These are phyloP conservation scores for Eilema sororculum DNA, from an alignment of 2,888 invertebrate species.

Conservation along the genomic window DNA sequence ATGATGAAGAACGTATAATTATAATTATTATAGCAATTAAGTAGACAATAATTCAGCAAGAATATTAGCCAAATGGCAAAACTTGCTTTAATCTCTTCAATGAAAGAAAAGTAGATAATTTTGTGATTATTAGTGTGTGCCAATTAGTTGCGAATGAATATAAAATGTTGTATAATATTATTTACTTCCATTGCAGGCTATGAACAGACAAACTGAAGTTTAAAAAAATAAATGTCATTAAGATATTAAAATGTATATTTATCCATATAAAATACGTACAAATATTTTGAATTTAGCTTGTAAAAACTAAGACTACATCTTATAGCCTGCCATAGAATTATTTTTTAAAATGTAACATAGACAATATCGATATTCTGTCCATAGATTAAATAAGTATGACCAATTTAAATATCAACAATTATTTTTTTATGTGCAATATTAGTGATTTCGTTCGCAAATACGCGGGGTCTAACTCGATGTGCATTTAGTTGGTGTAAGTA, in stretches of 20 bases:
- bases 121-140: neutral
- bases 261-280: neutral
- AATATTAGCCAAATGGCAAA: neutral
- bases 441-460: conserved; percentile 42
- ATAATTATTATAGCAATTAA: conserved; percentile 5
- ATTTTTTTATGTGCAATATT: conserved; percentile 55
- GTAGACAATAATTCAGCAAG: neutral
- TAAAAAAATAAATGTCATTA: neutral
- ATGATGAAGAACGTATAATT: neutral
- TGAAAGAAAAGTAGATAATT: neutral
- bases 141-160: neutral
- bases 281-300: neutral
- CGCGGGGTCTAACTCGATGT: conserved; percentile 68
- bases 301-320: neutral
- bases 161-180: neutral
- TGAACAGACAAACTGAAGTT: neutral
- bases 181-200: conserved; percentile 7
- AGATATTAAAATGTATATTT: neutral
- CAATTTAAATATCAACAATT: conserved; percentile 18
- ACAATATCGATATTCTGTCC: conserved; percentile 19
- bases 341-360: neutral
- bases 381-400: conserved; percentile 22
- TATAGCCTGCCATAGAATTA: conserved; percentile 2
- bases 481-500: conserved; percentile 73
- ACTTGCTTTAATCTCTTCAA: neutral